Percentiles rank a stretch among this genome's conserved stretches.
These are phyloP conservation scores for Trichonephila inaurata DNA, from an alignment of 1,140 invertebrate species.

Conservation along the genomic window DNA sequence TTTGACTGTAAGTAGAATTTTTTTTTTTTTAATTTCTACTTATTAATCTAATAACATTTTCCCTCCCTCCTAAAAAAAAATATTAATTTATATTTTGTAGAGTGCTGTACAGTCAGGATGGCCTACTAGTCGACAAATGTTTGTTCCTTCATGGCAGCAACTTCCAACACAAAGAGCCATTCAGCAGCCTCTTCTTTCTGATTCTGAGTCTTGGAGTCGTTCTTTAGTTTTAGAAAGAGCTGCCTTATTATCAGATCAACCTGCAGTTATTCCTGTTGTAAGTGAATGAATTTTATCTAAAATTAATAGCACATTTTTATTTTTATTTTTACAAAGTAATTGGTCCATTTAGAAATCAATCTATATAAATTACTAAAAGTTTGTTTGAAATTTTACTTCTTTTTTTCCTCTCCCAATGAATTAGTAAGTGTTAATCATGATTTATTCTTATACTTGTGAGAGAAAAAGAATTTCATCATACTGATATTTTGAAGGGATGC, in stretches of 20 bases:
- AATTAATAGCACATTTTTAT: too few relatives aligned
- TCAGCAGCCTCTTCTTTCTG: constrained; percentile 85
- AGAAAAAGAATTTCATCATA: too few relatives aligned
- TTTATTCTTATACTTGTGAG: too few relatives aligned
- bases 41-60: too few relatives aligned
- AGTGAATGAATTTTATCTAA: constrained; percentile 49
- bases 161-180: constrained; percentile 87
- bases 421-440: too few relatives aligned
- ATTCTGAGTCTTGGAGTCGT: constrained; percentile 87
- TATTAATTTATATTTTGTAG: constrained; percentile 80
- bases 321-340: too few relatives aligned
- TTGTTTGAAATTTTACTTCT: too few relatives aligned
- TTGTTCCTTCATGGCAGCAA: constrained; percentile 94
- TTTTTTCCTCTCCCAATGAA: too few relatives aligned
- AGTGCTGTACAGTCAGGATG: constrained; percentile 89
- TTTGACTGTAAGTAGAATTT: constrained; percentile 80
- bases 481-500: too few relatives aligned
- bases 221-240: constrained; percentile 90
- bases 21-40: background rate
- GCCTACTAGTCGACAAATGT: constrained; percentile 87
- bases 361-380: too few relatives aligned
- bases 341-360: too few relatives aligned
- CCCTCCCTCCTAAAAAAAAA: too few relatives aligned
- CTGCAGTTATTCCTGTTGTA: constrained; percentile 83
- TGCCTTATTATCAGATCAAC: constrained; percentile 83